Conservation (phyloP, 2,888 invertebrate genomes). For the Pocota personata region DNA sequence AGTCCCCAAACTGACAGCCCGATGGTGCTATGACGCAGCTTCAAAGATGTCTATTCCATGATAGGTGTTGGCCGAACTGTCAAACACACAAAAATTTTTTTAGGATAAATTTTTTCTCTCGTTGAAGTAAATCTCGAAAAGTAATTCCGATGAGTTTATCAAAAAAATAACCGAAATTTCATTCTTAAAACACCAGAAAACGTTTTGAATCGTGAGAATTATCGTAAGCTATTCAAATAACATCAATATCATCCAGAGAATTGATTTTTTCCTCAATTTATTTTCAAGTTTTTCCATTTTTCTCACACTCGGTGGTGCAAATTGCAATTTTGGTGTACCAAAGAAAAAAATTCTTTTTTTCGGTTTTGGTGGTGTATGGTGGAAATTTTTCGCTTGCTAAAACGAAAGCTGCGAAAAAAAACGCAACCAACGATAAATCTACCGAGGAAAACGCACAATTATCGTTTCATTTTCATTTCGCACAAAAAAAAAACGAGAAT, state of each 20-base stretch:
- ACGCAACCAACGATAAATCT: conserved; percentile 33
- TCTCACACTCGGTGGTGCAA: conserved; percentile 79
- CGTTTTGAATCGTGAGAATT: conserved; percentile 65
- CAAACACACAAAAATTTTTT: conserved; percentile 70
- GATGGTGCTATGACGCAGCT: conserved; percentile 70
- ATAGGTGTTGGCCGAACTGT: conserved; percentile 74
- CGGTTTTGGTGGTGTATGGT: conserved; percentile 70
- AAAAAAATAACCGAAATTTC: conserved; percentile 67
- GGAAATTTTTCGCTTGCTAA: conserved; percentile 71
- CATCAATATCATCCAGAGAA: conserved; percentile 51
- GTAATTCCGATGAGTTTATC: conserved; percentile 65
- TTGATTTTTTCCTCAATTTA: conserved; percentile 72
- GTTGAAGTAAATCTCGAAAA: conserved; percentile 63
- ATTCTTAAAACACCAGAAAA: conserved; percentile 58
- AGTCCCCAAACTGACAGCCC: conserved; percentile 67
- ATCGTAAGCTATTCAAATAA: conserved; percentile 65
- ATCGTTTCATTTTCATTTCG: conserved; percentile 53
- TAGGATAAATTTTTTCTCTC: conserved; percentile 71
- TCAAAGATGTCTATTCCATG: conserved; percentile 74
- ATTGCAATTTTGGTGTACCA: conserved; percentile 82
- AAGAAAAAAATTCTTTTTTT: conserved; percentile 76
- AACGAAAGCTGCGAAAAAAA: conserved; percentile 74
- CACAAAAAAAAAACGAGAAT: conserved; percentile 53
- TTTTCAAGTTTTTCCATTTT: conserved; percentile 76
- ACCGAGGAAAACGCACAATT: conserved; percentile 46